A percentile compares a stretch with the other conserved stretches of the same genome.
These are phyloP conservation scores for Scaptomyza caliginosa DNA, from an alignment of 2,888 invertebrate genomes.

Conservation along the genomic window DNA sequence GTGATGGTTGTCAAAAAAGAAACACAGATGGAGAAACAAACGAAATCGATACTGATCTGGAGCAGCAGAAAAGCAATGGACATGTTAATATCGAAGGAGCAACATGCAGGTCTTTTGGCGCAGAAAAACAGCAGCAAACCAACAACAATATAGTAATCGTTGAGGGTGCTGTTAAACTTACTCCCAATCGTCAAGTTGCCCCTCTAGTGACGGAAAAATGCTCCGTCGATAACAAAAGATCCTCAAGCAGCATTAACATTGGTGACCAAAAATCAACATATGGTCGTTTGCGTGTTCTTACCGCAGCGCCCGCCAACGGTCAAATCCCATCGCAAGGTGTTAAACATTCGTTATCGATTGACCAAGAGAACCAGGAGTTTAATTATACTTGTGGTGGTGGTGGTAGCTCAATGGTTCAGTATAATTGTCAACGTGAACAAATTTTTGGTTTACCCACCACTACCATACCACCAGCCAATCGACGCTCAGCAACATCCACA, in stretches of 20 bases:
- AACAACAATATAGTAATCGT: slow-evolving; percentile 15
- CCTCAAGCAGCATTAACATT: slow-evolving; percentile 15
- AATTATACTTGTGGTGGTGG: slow-evolving; percentile 47
- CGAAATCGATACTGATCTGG: slow-evolving; percentile 12
- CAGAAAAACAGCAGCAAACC: slow-evolving; percentile 17
- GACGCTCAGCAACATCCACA: slow-evolving; percentile 78
- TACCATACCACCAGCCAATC: slow-evolving; percentile 66
- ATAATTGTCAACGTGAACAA: slow-evolving; percentile 43
- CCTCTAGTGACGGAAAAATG: slow-evolving; percentile 19
- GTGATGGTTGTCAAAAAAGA: slow-evolving; percentile 9
- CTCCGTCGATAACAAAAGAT: slow-evolving; percentile 35
- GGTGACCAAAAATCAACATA: slow-evolving; percentile 86
- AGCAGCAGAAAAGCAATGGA: slow-evolving; percentile 25
- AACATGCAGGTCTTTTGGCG: slow-evolving; percentile 13
- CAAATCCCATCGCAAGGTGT: slow-evolving; percentile 12
- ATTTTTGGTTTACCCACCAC: slow-evolving; percentile 26
- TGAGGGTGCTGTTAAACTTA: slow-evolving; percentile 10
- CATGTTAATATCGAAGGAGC: slow-evolving; percentile 16
- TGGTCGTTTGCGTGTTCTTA: slow-evolving; percentile 89
- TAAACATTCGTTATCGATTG: slow-evolving; percentile 15
- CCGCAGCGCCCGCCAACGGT: slow-evolving; percentile 85
- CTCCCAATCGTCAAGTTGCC: slow-evolving; percentile 9
- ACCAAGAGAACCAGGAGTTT: slow-evolving; percentile 67
- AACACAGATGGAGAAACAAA: slow-evolving; percentile 1
- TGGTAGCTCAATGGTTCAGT: slow-evolving; percentile 4